These are phyloP conservation scores for Amphipyra tragopoginis DNA, from an alignment of 2,888 invertebrate genomes.

Conservation along the genomic window DNA sequence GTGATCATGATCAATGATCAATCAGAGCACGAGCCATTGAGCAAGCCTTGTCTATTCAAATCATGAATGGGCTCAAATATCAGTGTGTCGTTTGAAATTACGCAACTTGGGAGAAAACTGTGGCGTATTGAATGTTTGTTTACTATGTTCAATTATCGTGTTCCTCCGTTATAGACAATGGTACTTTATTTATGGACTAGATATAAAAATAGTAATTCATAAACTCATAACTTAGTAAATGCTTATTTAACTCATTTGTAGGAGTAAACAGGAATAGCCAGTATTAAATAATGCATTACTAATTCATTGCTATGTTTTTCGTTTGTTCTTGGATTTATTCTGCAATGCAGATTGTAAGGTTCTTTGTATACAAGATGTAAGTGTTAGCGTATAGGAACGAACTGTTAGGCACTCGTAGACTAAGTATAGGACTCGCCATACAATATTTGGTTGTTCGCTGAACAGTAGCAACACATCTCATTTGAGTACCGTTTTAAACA, in stretches of 20 bases:
- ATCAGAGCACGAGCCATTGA: constrained; percentile 71
- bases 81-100: constrained; percentile 70
- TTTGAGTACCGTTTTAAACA: constrained; percentile 38
- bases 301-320: too few relatives aligned
- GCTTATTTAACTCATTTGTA: too few relatives aligned
- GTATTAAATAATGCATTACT: too few relatives aligned
- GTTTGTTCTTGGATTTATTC: too few relatives aligned
- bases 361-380: too few relatives aligned
- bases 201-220: too few relatives aligned
- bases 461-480: constrained; percentile 32
- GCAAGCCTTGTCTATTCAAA: constrained; percentile 73
- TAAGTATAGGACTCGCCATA: not conserved
- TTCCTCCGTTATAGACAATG: not conserved
- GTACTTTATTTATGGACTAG: too few relatives aligned
- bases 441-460: constrained; percentile 27
- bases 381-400: too few relatives aligned
- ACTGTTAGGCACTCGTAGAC: too few relatives aligned
- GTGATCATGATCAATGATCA: constrained; percentile 69
- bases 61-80: constrained; percentile 75
- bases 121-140: constrained; percentile 17
- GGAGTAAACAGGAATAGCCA: too few relatives aligned
- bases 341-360: too few relatives aligned
- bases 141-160: constrained; percentile 2
- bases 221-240: not conserved
- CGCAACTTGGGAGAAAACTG: constrained; percentile 58